Evolutionary conservation across 2,888 invertebrate genomes (phyloP).

Genomic region (Dioctria rufipes): DNA sequence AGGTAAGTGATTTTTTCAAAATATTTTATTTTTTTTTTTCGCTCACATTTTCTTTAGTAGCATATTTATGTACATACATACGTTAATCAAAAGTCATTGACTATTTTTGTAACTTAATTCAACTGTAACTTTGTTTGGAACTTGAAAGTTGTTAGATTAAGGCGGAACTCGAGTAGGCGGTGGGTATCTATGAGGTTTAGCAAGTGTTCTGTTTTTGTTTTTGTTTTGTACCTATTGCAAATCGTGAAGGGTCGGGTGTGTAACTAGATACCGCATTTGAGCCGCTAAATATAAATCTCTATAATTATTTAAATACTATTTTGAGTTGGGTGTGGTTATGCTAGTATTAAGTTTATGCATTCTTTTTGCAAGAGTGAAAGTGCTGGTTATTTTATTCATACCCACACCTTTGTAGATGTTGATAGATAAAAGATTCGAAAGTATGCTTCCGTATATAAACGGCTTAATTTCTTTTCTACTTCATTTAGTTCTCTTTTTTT

Average conservation of each 20-base stretch:
- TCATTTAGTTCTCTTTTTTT: too few species aligned
- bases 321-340: too few species aligned
- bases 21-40: constrained; percentile 20
- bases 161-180: not conserved
- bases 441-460: too few species aligned
- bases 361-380: too few species aligned
- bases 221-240: constrained; percentile 7
- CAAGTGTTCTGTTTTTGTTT: constrained; percentile 10
- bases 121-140: constrained; percentile 2
- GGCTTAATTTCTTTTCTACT: too few species aligned
- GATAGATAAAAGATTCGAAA: too few species aligned
- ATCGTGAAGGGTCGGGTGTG: not conserved
- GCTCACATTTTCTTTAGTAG: not conserved
- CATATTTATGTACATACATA: too few species aligned
- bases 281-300: too few species aligned
- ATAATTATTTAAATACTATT: too few species aligned
- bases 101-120: constrained; percentile 31
- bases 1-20: constrained; percentile 29
- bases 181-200: not conserved
- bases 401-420: too few species aligned
- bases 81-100: not conserved
- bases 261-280: not conserved
- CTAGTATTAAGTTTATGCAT: too few species aligned
- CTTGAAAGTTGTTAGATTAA: constrained; percentile 32
- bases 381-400: too few species aligned